Evolutionary conservation across 1,140 invertebrate species (phyloP).

Genomic region (Antheraea mylitta): DNA sequence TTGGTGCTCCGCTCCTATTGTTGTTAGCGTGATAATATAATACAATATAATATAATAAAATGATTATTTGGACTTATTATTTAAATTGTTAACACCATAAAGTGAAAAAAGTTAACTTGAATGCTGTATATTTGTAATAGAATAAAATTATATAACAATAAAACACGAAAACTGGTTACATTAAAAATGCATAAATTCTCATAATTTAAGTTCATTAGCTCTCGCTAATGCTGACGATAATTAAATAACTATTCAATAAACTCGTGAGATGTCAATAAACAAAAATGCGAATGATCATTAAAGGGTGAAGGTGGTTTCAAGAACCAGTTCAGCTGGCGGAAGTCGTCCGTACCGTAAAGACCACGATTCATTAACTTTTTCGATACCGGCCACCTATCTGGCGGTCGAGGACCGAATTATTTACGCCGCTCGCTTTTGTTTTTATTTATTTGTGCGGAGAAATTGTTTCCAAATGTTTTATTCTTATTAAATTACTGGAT

Average conservation of each 20-base stretch:
- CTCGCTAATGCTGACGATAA: not conserved
- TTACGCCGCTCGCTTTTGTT: constrained; percentile 10
- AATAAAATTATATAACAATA: constrained; percentile 1
- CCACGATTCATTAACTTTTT: constrained; percentile 26
- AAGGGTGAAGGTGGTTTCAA: not conserved
- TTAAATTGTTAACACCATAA: not conserved
- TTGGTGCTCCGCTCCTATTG: too few species aligned
- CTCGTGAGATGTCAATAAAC: not conserved
- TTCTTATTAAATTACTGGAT: not conserved
- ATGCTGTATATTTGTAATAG: not conserved
- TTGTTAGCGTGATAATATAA: too few species aligned
- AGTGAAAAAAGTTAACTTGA: not conserved
- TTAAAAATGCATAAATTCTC: not conserved
- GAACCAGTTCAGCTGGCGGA: constrained; percentile 13
- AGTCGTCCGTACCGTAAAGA: constrained; percentile 9
- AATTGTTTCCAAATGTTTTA: constrained; percentile 5
- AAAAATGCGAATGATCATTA: not conserved
- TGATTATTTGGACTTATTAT: not conserved
- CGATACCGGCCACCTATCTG: constrained; percentile 20
- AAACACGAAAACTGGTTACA: not conserved
- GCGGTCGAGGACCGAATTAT: constrained; percentile 2
- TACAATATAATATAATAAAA: too few species aligned
- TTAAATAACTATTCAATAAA: constrained; percentile 5
- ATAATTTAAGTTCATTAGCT: not conserved
- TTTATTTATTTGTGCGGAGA: constrained; percentile 10